Evolutionary conservation across 2,888 invertebrate genomes (phyloP), one percentile per base, ranked within the genome.

Genomic region (Campoplex nolae): DNA sequence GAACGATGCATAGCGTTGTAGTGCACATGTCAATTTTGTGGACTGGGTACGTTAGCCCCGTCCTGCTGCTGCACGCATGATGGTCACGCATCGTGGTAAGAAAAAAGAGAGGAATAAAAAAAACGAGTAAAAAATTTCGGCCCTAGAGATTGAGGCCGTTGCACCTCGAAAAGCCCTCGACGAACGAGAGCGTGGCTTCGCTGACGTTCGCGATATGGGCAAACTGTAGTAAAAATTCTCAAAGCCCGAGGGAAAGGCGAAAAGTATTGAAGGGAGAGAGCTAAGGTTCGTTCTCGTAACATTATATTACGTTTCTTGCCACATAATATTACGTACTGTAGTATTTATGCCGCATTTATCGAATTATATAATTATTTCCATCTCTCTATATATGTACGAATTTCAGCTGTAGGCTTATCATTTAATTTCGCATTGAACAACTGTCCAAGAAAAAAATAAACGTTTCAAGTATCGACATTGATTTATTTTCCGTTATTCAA

Each of bases 101-200:
- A 82, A 85, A 87, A 83, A 70, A 84, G 75, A 68, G 42, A 23
- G 23, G 23, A 23, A 23, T 23, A 23, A 75, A 76, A 75, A 84
- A 77, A 83, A 75, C 9, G 48, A 81, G 28, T 58, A 62, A 85
- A 74, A 83, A 80, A 81, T 91, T 91, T 93, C 89, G 92, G 92
- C 93, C 93, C 93, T 93, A 92, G 91, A 93, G 92, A 93, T 93
- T 93, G 93, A 93, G 94, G 93, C 91, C 93, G 91, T 93, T 94
- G 93, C 94, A 93, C 93, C 91, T 92, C 62, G 76, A 91, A 88
- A 92, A 83, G 91, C 91, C 92, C 91, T 92, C 92, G 92, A 90
- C 84, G 85, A 84, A 87, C 88, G 84, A 87, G 88, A 83, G 88
- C 74, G 42, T 74, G 79, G 84, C 58, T 86, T 71, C 79, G 84